Conservation (phyloP, 2,888 invertebrate genomes). For the Polyploca ridens region DNA sequence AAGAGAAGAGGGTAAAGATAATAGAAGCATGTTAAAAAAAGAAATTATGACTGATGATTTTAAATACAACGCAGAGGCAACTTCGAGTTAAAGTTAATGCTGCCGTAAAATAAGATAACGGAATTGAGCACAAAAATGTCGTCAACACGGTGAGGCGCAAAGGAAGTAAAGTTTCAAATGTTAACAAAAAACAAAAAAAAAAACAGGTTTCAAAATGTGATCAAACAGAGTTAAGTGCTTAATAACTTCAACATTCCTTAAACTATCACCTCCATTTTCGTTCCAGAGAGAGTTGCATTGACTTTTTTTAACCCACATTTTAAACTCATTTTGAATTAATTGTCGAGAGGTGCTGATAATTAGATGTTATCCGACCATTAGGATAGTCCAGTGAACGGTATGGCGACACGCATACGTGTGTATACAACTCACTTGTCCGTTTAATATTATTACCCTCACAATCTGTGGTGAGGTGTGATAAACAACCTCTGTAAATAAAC, state of each 20-base stretch:
- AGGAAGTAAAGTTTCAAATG: slow-evolving; percentile 25
- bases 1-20: too few relatives aligned
- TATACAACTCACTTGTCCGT: slow-evolving; percentile 24
- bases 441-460: slow-evolving; percentile 32
- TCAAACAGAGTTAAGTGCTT: slow-evolving; percentile 44
- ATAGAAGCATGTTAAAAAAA: too few relatives aligned
- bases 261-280: slow-evolving; percentile 45
- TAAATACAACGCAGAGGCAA: not conserved
- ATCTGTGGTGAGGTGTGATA: slow-evolving; percentile 41
- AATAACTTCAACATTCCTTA: slow-evolving; percentile 61
- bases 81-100: not conserved
- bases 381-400: slow-evolving; percentile 35
- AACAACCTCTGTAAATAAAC: slow-evolving; percentile 59
- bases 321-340: slow-evolving; percentile 50
- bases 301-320: slow-evolving; percentile 37
- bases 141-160: slow-evolving; percentile 18
- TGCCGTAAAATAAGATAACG: not conserved
- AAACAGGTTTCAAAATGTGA: slow-evolving; percentile 45
- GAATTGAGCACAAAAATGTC: slow-evolving; percentile 11
- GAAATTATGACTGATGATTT: too few relatives aligned
- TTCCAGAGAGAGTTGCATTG: slow-evolving; percentile 41
- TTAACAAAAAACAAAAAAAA: slow-evolving; percentile 24
- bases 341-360: slow-evolving; percentile 47
- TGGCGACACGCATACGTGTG: slow-evolving; percentile 30
- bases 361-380: slow-evolving; percentile 46